Conservation (phyloP, 2,113 vertebrate species). For the Oreochromis tanganicae region DNA sequence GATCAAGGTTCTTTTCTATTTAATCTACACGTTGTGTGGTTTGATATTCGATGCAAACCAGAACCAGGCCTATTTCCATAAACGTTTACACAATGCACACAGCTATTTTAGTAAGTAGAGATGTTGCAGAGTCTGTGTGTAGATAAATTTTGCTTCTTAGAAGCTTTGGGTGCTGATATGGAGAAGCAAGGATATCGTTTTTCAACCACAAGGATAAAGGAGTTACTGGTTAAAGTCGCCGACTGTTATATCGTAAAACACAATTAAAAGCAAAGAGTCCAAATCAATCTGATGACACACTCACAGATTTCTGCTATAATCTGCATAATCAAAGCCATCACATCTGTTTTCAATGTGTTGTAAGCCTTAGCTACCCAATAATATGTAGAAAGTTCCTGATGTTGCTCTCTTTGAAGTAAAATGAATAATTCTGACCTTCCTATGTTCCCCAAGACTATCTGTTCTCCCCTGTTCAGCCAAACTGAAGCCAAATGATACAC, state of each 20-base stretch:
- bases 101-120: neutral
- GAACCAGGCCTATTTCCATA: conserved; percentile 42
- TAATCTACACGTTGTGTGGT: neutral
- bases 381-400: neutral
- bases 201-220: neutral
- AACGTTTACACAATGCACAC: neutral
- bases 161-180: neutral
- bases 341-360: neutral
- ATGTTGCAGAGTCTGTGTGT: conserved; percentile 8
- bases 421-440: neutral
- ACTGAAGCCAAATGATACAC: neutral
- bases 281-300: neutral
- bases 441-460: neutral
- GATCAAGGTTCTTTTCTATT: neutral
- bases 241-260: neutral
- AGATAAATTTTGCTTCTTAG: conserved; percentile 31
- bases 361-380: neutral
- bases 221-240: neutral
- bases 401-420: neutral
- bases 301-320: neutral
- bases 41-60: neutral
- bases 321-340: neutral
- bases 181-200: neutral
- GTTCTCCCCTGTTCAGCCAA: neutral
- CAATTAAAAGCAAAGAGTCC: neutral